These are phyloP conservation scores for Microchirus variegatus DNA, from an alignment of 2,797 vertebrate genomes.

Conservation along the genomic window DNA sequence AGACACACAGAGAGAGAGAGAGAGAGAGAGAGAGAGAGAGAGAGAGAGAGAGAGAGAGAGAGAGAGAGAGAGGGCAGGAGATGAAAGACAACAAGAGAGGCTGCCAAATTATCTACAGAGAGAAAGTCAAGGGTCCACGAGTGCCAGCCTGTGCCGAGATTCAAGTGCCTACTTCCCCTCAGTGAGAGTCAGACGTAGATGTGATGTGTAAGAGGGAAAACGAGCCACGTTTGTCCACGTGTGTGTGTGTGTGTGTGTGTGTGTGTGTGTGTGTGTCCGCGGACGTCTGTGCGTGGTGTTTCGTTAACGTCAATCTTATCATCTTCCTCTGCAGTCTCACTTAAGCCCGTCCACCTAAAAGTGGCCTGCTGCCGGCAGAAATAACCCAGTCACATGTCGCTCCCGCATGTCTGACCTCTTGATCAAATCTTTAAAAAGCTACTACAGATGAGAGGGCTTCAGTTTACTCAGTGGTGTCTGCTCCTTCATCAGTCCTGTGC, in stretches of 20 bases:
- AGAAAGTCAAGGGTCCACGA: conserved; percentile 60
- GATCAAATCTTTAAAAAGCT: conserved; percentile 32
- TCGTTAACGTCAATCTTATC: conserved; percentile 45
- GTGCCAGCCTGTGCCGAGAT: conserved; percentile 43
- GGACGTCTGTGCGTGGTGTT: conserved; percentile 10
- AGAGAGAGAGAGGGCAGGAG: conserved; percentile 13
- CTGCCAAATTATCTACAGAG: conserved; percentile 54
- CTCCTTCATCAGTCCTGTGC: neutral
- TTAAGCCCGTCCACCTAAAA: conserved; percentile 32
- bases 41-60: conserved; percentile 6
- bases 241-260: conserved; percentile 5
- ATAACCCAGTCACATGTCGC: conserved; percentile 49
- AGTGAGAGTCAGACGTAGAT: conserved; percentile 28
- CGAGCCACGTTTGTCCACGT: conserved; percentile 3
- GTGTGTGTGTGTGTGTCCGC: conserved; percentile 5
- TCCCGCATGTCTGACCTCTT: conserved; percentile 43
- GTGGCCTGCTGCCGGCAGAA: conserved; percentile 30
- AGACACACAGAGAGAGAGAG: conserved; percentile 13
- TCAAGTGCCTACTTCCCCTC: conserved; percentile 58
- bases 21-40: conserved; percentile 11
- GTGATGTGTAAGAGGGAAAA: conserved; percentile 21
- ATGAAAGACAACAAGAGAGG: conserved; percentile 26
- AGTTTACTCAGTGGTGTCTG: conserved; percentile 15
- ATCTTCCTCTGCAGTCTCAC: conserved; percentile 17
- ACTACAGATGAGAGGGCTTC: conserved; percentile 14